phyloP scores from a whole-genome alignment of 2,797 vertebrate genomes.

The Cirrhinus mrigala region DNA sequence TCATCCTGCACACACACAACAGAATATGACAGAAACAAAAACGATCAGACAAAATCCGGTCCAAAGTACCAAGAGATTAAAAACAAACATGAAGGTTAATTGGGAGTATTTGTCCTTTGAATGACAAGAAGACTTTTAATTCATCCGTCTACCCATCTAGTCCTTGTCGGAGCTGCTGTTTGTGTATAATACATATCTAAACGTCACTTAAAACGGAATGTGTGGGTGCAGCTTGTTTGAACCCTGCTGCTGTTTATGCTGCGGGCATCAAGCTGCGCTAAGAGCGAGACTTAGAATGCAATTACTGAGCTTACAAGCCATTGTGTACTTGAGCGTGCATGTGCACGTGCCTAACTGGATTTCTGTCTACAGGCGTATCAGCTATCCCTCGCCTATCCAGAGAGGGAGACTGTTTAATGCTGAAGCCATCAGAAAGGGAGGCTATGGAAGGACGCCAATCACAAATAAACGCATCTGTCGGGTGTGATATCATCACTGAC shows the following conservation, averaged over 20 bases:
- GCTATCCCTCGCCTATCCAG: constrained; percentile 36
- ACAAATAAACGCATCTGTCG: constrained; percentile 33
- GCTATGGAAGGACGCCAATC: constrained; percentile 24
- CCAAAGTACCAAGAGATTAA: not conserved
- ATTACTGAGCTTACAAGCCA: constrained; percentile 40
- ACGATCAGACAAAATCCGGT: not conserved
- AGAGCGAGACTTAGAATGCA: constrained; percentile 40
- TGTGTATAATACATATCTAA: constrained; percentile 13
- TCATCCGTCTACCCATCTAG: constrained; percentile 5
- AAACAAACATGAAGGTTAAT: constrained; percentile 7
- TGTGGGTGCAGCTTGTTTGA: constrained; percentile 44
- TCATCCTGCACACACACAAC: constrained; percentile 2
- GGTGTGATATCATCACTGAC: constrained; percentile 13
- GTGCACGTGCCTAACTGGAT: constrained; percentile 39
- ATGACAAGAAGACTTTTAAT: not conserved
- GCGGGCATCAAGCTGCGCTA: constrained; percentile 22
- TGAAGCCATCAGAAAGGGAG: constrained; percentile 37
- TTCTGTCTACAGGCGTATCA: constrained; percentile 17
- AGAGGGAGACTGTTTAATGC: constrained; percentile 34
- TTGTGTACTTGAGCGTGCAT: constrained; percentile 49
- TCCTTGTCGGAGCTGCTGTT: constrained; percentile 22
- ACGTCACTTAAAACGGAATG: constrained; percentile 31
- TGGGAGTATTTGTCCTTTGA: not conserved
- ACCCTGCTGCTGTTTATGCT: constrained; percentile 49
- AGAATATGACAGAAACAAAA: not conserved